Base-by-base conservation (phyloP, 37 sponge, comb jelly and placozoan species). In the Crambe crambe region DNA sequence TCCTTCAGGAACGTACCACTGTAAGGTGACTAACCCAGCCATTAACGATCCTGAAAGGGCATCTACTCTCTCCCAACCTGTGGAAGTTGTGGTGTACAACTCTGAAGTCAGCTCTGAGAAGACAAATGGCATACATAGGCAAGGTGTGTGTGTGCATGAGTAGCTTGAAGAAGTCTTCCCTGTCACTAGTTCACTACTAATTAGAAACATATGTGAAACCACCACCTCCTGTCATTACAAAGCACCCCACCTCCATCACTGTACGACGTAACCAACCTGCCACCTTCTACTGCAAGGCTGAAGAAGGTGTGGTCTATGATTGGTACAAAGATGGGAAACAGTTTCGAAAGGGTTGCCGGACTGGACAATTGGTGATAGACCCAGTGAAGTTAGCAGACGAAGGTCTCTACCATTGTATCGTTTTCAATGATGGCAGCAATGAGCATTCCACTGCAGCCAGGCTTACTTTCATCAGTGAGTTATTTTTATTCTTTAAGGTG, bases 1-100 rank as follows among this genome's bases (percentile, higher is more conserved):
- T n/a, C 51, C 51, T 15, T 15, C 12, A 68, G 85, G 85, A 0
- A 29, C 36, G n/a, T 85, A 85, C 27, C 12, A 9, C 43, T 85
- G 85, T 25, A 36, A 72, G 8, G 72, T 68, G 26, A 85, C 72
- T n/a, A 85, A 85, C 56, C 85, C 78, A 4, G 4, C 0, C 37
- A 77, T 85, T 3, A 71, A 61, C 37, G 78, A 85, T 29, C 38
- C 43, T 0, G 18, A 76, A 21, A 59, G 30, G 25, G 70, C 68
- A 0, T 37, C 30, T 32, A 35, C 40, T 12, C 77, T 76, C 72
- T 85, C 85, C 9, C 12, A 25, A 10, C 34, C 32, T 30, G 47
- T 32, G 22, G 2, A 2, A 6, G 64, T 82, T 34, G 35, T 21
- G 23, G 74, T 82, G 18, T 12, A 47, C 51, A 47, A 47, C 12